Conservation (phyloP, 2,113 vertebrate species). For the Podocnemis expansa region DNA sequence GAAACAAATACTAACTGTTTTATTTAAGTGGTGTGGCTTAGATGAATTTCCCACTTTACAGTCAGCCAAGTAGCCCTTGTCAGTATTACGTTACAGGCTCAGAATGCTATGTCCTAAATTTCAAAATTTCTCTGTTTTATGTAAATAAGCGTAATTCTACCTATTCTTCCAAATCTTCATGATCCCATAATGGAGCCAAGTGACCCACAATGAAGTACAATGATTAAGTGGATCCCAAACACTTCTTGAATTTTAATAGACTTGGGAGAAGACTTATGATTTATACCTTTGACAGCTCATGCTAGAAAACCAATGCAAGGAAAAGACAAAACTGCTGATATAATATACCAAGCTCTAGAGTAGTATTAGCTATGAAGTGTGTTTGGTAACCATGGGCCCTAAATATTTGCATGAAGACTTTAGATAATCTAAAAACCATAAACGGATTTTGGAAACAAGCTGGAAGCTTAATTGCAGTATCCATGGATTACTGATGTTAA, state of each 20-base stretch:
- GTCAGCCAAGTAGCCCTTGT: background rate
- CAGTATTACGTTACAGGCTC: background rate
- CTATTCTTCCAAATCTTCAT: background rate
- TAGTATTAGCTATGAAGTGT: background rate
- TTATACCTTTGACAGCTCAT: conserved; percentile 1
- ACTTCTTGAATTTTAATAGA: background rate
- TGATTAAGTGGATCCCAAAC: background rate
- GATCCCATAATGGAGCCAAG: background rate
- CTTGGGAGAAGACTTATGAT: background rate
- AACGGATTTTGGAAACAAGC: conserved; percentile 40
- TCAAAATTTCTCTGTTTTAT: background rate
- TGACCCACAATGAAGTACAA: background rate
- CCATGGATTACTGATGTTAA: conserved; percentile 1
- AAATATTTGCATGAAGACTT: conserved; percentile 52
- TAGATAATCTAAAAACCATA: conserved; percentile 43
- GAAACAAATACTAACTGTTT: background rate
- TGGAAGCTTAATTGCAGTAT: conserved; percentile 25
- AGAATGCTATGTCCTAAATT: background rate
- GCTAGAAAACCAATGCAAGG: conserved; percentile 4
- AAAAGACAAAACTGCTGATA: conserved; percentile 14
- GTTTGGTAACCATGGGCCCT: conserved; percentile 67
- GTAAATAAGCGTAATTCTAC: background rate
- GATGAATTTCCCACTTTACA: background rate
- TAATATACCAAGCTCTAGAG: conserved; percentile 6
- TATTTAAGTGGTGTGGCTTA: background rate